Evolutionary conservation across 2,113 vertebrate genomes (phyloP), one percentile per base, ranked within the genome.

Genomic region (Geococcyx californianus): DNA sequence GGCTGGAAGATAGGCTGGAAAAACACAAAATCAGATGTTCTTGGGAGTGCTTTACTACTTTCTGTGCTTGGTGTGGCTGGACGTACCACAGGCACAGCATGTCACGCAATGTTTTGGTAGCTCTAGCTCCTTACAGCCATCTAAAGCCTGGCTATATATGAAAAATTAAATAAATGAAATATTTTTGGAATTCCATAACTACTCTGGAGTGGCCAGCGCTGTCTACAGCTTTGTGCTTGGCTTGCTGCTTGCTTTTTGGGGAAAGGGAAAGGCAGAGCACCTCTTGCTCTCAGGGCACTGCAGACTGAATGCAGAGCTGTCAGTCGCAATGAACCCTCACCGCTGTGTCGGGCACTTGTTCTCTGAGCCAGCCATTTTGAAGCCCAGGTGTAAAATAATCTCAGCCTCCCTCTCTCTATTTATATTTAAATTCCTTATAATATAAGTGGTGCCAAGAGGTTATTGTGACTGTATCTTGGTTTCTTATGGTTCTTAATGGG

Each of bases 101-200:
- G 93, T 86, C 90, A 94, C 0, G 0, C 33, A 28, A 68, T 72
- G 68, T 95, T 96, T 86, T 95, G 90, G 92, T 95, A 95, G 73
- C 68, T 90, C 88, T 77, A 72, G 68, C n/a, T 96, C 60, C 80
- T 74, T 59, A 56, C 28, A 86, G 69, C 62, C 4, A 2, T 38
- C 83, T 63, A 64, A 33, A 94, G 24, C 42, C 63, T 56, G 47
- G 44, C 29, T 74, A 29, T 7, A 7, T 47, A 55, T 26, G 74
- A 95, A 88, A 91, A 91, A 95, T 90, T 40, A 88, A 93, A 77
- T 26, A 93, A 80, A 91, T 77, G 38, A 80, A 91, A 80, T 95
- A 91, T 20, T 33, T 29, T 51, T 85, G 75, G 75, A 74, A 88
- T 93, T 70, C 13, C 7, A n/a, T 76, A 68, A 87, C 62, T 0